These are phyloP conservation scores for Urocyon cinereoargenteus DNA, from an alignment of 2,797 vertebrate genomes.

Conservation along the genomic window DNA sequence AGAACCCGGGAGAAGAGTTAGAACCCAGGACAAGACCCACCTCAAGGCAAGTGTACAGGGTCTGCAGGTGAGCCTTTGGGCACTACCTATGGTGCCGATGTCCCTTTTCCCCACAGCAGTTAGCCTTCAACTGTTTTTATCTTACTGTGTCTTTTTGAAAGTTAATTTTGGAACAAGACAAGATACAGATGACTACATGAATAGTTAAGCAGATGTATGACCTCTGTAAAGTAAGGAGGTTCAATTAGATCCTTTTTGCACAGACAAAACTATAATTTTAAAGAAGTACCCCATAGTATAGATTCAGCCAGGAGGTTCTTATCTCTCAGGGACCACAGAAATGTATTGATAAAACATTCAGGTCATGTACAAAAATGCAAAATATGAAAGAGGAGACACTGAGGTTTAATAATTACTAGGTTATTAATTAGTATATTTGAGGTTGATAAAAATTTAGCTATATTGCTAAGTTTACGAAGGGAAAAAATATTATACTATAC, in stretches of 20 bases:
- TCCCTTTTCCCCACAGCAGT: not conserved
- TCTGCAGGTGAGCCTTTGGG: not conserved
- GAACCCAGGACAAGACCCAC: not conserved
- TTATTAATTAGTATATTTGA: not conserved
- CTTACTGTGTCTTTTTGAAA: not conserved
- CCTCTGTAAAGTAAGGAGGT: not conserved
- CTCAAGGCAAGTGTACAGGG: not conserved
- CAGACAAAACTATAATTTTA: not conserved
- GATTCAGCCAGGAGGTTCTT: not conserved
- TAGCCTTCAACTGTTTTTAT: not conserved
- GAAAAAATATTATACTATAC: not conserved
- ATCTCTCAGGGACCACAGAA: not conserved
- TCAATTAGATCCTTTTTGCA: not conserved
- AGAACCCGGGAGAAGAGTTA: not conserved
- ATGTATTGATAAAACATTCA: not conserved
- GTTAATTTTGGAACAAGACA: not conserved
- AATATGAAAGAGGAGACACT: not conserved
- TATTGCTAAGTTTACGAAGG: not conserved
- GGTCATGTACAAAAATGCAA: not conserved
- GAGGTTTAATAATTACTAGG: not conserved
- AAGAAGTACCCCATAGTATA: not conserved
- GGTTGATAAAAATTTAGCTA: not conserved
- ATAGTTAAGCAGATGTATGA: not conserved
- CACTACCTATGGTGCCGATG: too few relatives aligned
- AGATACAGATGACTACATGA: not conserved